These are phyloP conservation scores for Lamellibrachia satsuma DNA, from an alignment of 2,888 invertebrate genomes.

Conservation along the genomic window DNA sequence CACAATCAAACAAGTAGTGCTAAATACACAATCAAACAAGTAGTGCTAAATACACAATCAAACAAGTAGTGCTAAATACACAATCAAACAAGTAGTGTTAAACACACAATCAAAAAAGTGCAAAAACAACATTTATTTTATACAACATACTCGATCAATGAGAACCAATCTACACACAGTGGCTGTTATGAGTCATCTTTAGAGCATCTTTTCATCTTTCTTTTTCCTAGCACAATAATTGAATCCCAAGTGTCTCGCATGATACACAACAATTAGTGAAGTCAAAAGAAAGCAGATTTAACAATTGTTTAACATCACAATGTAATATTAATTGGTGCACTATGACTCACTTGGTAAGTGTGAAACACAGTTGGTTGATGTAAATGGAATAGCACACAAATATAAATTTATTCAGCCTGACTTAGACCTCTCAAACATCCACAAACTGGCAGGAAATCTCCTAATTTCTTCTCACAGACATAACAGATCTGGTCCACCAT, in stretches of 20 bases:
- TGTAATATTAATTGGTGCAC: background rate
- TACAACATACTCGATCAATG: background rate
- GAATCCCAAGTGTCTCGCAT: background rate
- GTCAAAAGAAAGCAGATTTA: background rate
- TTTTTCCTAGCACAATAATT: background rate
- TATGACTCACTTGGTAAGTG: background rate
- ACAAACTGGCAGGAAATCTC: background rate
- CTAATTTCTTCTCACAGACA: background rate
- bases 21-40: too few species aligned
- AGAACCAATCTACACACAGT: background rate
- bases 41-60: too few species aligned
- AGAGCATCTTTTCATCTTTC: background rate
- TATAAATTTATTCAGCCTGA: background rate
- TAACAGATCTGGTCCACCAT: background rate
- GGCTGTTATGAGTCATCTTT: background rate
- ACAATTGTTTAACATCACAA: background rate
- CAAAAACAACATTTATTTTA: background rate
- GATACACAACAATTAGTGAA: background rate
- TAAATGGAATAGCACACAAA: background rate
- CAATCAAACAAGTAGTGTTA: background rate
- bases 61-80: too few species aligned
- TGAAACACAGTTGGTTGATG: background rate
- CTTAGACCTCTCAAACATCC: background rate
- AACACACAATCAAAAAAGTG: background rate
- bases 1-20: background rate